Base-by-base conservation (phyloP, 2,888 invertebrate genomes). In the Caenorhabditis sinica region DNA sequence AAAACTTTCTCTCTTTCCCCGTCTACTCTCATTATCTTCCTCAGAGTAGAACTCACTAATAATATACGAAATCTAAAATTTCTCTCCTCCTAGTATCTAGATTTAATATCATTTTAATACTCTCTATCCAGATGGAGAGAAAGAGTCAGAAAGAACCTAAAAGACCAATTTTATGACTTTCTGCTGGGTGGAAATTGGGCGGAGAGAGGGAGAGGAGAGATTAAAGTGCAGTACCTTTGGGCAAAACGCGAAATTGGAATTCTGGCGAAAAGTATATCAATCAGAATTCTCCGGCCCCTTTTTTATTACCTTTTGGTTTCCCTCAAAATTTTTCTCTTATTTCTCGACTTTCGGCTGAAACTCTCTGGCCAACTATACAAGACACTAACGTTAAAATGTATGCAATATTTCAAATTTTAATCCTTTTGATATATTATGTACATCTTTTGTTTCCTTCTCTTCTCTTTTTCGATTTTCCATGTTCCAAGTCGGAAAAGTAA, bases 401-500 rank as follows among this genome's bases (percentile, higher is more conserved):
- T 23, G 66, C 53, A 69, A 69, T 74, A 40, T 53, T 74, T 74
- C 63, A 65, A 45, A 40, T 63, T 74, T 74, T 74, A 74, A 74
- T 74, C 75, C 60, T 58, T 66, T 76, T 76, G 75, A 76, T 76
- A 76, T 76, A 76, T 76, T 58, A 66, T 63, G 66, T 76, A 66
- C 75, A 76, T 66, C 63, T 75, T 53, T 76, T 65, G 53, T 76
- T 51, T 58, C 58, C n/a, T 25, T 36, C 36, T 23, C n/a, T 30
- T 40, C 36, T 25, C 43, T 13, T 11, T 20, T n/a, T n/a, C n/a
- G n/a, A n/a, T n/a, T n/a, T n/a, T n/a, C n/a, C 40, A 65, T 65
- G 65, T 65, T 65, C 65, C 25, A 49, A 68, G 65, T 13, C 4
- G 15, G 8, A 28, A 40, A 40, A 63, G 65, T 20, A 43, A 65